phyloP scores from a whole-genome alignment of 2,888 invertebrate species.

The Leptogaster cylindrica region DNA sequence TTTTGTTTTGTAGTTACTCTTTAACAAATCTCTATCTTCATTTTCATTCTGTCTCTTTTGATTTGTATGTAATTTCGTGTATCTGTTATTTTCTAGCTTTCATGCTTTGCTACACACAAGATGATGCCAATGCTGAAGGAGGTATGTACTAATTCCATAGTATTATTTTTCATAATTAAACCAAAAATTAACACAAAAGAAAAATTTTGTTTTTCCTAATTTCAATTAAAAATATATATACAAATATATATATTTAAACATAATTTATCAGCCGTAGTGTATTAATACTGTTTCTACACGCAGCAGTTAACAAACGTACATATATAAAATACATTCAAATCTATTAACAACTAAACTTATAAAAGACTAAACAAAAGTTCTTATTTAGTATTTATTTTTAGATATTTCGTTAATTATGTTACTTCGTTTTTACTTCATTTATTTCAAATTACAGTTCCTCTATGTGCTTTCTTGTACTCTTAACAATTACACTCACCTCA shows the following conservation, averaged over 20 bases:
- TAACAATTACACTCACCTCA: slow-evolving; percentile 50
- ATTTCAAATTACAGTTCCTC: slow-evolving; percentile 49
- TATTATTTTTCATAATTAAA: slow-evolving; percentile 30
- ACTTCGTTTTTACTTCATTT: slow-evolving; percentile 17
- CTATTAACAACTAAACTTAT: slow-evolving; percentile 31
- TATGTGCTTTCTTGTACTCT: slow-evolving; percentile 56
- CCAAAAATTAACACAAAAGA: slow-evolving; percentile 34
- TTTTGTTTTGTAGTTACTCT: no score
- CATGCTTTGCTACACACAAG: slow-evolving; percentile 94
- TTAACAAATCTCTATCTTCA: slow-evolving; percentile 7
- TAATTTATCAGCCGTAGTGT: slow-evolving; percentile 25
- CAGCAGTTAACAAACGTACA: background rate
- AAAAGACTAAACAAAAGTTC: slow-evolving; percentile 30
- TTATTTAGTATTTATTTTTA: background rate
- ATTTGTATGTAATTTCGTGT: slow-evolving; percentile 46
- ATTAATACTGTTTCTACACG: slow-evolving; percentile 22
- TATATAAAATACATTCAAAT: slow-evolving; percentile 12
- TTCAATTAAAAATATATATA: slow-evolving; percentile 28
- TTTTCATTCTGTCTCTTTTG: slow-evolving; percentile 41
- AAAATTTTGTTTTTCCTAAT: slow-evolving; percentile 19
- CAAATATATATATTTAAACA: slow-evolving; percentile 4
- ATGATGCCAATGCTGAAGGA: slow-evolving; percentile 89
- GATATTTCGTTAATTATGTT: slow-evolving; percentile 8
- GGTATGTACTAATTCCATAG: slow-evolving; percentile 68
- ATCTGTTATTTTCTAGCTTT: slow-evolving; percentile 72